Evolutionary conservation across 2,888 invertebrate genomes (phyloP), one percentile per base, ranked within the genome.

Genomic region (Halictus quadricinctus): DNA sequence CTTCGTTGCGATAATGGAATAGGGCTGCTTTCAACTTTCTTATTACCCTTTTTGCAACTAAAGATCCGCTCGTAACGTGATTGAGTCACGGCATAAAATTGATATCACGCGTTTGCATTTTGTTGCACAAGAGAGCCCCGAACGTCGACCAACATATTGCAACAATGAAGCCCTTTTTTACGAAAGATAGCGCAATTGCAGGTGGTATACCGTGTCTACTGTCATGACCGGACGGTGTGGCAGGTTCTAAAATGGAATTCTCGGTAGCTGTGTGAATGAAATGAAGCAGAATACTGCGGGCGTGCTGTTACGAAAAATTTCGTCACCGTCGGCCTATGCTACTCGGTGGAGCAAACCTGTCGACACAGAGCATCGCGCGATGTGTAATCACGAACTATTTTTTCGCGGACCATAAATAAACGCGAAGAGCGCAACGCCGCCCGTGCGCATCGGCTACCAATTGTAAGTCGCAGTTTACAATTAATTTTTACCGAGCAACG

Each of bases 381-480:
- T 79, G 66, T 79, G 79, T 84, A 84, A 84, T 84, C 84, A 58
- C 1, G 72, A 76, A 84, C 84, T 84, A 84, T 84, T 84, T 84
- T 78, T 79, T 84, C 84, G n/a, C 29, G n/a, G 58, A 83, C 84
- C 84, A 84, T 84, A 84, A 84, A 84, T 84, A 84, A 84, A 84
- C 84, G 4, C 18, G 58, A 36, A n/a, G 13, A 76, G 48, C 58
- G 79, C 72, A 25, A 79, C 29, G 48, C 50, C 66, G 54, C 8
- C 54, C 21, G 15, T 29, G 60, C 25, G 58, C 74, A 72, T 72
- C 70, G 58, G n/a, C 18, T 48, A 46, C 60, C 64, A 29, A 64
- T 64, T 64, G 64, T 29, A 76, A 84, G 83, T 72, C 46, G 58
- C 54, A 46, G 64, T 75, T 66, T 15, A 64, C 72, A 29, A 81